These are phyloP conservation scores for Pilophorus perplexus DNA, from an alignment of 2,888 invertebrate species.

Conservation along the genomic window DNA sequence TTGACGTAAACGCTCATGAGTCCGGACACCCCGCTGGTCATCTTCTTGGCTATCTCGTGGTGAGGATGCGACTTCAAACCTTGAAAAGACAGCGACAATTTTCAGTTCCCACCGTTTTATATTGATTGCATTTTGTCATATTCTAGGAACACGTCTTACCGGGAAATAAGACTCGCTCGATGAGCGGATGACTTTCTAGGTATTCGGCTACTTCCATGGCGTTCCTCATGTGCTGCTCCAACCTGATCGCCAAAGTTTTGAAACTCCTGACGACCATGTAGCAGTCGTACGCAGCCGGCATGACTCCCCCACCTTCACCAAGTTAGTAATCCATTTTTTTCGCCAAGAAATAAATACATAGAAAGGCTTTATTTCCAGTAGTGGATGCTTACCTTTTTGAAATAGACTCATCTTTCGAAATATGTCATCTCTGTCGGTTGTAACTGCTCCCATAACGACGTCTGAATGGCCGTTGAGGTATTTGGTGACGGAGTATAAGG, in stretches of 20 bases:
- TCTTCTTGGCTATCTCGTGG: slow-evolving; percentile 71
- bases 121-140: not conserved
- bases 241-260: slow-evolving; percentile 87
- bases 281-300: slow-evolving; percentile 97
- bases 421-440: slow-evolving; percentile 70
- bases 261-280: slow-evolving; percentile 87
- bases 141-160: slow-evolving; percentile 70
- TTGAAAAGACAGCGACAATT: too few relatives aligned
- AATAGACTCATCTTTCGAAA: slow-evolving; percentile 73
- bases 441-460: slow-evolving; percentile 89
- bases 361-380: too few relatives aligned
- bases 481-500: slow-evolving; percentile 89
- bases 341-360: too few relatives aligned
- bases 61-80: slow-evolving; percentile 85
- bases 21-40: slow-evolving; percentile 85
- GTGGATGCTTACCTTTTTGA: slow-evolving; percentile 81
- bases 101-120: not conserved
- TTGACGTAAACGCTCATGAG: slow-evolving; percentile 86
- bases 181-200: slow-evolving; percentile 74
- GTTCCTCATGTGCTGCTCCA: slow-evolving; percentile 83
- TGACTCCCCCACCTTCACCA: slow-evolving; percentile 75
- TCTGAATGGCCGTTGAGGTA: slow-evolving; percentile 99
- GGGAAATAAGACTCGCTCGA: slow-evolving; percentile 65
- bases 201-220: slow-evolving; percentile 75
- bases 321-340: too few relatives aligned